These are phyloP conservation scores for Craniophora ligustri DNA, from an alignment of 2,888 invertebrate genomes.

Conservation along the genomic window DNA sequence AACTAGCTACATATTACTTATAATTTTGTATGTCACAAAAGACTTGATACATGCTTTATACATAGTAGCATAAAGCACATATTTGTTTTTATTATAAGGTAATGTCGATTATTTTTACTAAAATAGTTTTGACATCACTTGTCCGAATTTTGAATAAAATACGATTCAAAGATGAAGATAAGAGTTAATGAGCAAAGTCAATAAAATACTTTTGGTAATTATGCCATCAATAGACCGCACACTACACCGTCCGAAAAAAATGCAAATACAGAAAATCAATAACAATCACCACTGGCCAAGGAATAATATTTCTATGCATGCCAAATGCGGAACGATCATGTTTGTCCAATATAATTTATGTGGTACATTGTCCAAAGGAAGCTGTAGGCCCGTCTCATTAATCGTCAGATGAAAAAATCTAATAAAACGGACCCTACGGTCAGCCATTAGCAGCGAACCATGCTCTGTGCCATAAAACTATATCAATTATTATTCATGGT, in stretches of 20 bases:
- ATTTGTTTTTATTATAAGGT: too few relatives aligned
- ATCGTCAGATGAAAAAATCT: conserved; percentile 82
- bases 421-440: conserved; percentile 68
- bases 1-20: too few relatives aligned
- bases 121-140: too few relatives aligned
- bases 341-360: conserved; percentile 85
- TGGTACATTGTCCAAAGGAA: conserved; percentile 81
- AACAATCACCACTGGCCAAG: conserved; percentile 33
- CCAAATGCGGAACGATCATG: conserved; percentile 72
- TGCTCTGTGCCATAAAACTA: conserved; percentile 75
- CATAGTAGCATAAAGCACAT: too few relatives aligned
- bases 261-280: conserved; percentile 41
- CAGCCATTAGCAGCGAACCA: conserved; percentile 79
- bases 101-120: too few relatives aligned
- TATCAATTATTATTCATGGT: conserved; percentile 82
- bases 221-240: too few relatives aligned
- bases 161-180: too few relatives aligned
- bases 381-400: conserved; percentile 82
- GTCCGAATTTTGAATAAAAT: too few relatives aligned
- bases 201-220: too few relatives aligned
- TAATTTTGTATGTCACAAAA: too few relatives aligned
- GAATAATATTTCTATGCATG: conserved; percentile 66
- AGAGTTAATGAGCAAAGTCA: too few relatives aligned
- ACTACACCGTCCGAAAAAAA: neutral
- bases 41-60: too few relatives aligned